These are phyloP conservation scores for Oeneis ivallda DNA, from an alignment of 2,888 invertebrate genomes.

Conservation along the genomic window DNA sequence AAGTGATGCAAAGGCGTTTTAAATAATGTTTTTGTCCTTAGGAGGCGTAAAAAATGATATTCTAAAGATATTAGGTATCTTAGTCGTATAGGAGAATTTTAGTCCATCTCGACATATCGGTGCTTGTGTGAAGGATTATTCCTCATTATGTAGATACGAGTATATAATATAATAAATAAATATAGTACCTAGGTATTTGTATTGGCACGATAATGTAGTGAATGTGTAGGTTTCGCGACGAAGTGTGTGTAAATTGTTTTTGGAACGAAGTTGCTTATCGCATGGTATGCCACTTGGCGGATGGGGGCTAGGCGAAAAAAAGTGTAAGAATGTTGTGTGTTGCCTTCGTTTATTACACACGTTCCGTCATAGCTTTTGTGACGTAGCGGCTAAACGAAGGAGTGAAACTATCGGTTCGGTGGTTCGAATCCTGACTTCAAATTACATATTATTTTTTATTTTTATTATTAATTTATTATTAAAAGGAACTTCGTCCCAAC, in stretches of 20 bases:
- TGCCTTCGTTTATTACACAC: too few relatives aligned
- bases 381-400: too few relatives aligned
- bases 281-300: too few relatives aligned
- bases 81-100: conserved; percentile 58
- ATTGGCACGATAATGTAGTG: conserved; percentile 16
- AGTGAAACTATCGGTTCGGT: too few relatives aligned
- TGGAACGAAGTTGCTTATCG: too few relatives aligned
- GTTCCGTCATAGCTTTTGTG: too few relatives aligned
- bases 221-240: not conserved
- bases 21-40: conserved; percentile 55
- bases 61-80: conserved; percentile 63
- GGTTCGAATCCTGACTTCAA: too few relatives aligned
- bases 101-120: conserved; percentile 80
- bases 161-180: conserved; percentile 9
- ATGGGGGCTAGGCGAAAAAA: too few relatives aligned
- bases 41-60: conserved; percentile 62
- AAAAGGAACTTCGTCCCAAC: too few relatives aligned
- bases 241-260: not conserved
- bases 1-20: conserved; percentile 13
- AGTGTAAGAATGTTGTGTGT: too few relatives aligned
- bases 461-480: too few relatives aligned
- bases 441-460: too few relatives aligned
- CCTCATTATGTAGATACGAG: conserved; percentile 53
- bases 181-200: conserved; percentile 10
- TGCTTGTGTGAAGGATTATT: conserved; percentile 74